These are phyloP conservation scores for Psilopogon haemacephalus DNA, from an alignment of 2,113 vertebrate species.

Conservation along the genomic window DNA sequence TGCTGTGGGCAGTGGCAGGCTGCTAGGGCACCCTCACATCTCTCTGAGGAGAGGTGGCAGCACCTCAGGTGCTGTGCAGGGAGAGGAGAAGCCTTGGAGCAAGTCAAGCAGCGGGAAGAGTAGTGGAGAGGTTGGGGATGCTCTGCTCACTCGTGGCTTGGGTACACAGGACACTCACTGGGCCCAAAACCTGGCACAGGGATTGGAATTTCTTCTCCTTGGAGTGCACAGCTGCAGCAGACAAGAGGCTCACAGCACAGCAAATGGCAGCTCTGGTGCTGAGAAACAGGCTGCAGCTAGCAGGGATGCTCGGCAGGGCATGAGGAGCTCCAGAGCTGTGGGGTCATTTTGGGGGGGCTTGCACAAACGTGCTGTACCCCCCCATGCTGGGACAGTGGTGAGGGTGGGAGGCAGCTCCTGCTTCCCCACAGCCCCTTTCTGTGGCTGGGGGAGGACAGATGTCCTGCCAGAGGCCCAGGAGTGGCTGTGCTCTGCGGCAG, in stretches of 20 bases:
- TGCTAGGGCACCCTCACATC: background rate
- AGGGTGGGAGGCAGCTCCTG: background rate
- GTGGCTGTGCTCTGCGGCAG: rapidly evolving
- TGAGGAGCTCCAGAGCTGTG: background rate
- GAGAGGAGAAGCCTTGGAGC: rapidly evolving
- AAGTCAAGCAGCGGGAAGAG: background rate
- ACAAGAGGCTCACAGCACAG: background rate
- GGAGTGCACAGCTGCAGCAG: background rate
- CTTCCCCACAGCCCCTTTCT: background rate
- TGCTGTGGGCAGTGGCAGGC: background rate
- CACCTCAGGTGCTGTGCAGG: background rate
- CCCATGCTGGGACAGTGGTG: rapidly evolving
- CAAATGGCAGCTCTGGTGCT: rapidly evolving
- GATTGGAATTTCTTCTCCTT: background rate
- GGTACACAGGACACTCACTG: rapidly evolving
- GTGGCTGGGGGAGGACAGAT: background rate
- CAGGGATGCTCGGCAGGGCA: rapidly evolving
- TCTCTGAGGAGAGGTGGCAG: background rate
- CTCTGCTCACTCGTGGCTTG: rapidly evolving
- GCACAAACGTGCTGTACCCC: rapidly evolving
- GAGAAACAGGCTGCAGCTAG: background rate
- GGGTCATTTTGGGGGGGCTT: rapidly evolving
- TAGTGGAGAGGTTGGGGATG: background rate
- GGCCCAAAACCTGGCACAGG: rapidly evolving
- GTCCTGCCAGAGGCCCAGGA: background rate